Conservation (phyloP, 1,140 invertebrate genomes). For the Spodoptera frugiperda region DNA sequence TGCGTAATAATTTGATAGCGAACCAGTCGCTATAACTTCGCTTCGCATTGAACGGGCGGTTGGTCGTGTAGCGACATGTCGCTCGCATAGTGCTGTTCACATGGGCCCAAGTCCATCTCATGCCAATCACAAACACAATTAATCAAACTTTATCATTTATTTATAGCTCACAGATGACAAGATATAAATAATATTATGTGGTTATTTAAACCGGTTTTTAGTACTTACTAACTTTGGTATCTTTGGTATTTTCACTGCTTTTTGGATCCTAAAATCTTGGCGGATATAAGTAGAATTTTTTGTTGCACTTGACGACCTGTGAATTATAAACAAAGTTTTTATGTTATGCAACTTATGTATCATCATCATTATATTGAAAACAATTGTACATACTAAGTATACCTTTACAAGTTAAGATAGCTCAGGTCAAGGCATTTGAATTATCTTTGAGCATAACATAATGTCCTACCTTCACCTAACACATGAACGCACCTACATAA, state of each 20-base stretch:
- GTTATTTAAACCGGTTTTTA: background rate
- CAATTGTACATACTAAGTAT: too few relatives aligned
- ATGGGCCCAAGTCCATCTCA: constrained; percentile 12
- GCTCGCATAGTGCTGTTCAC: constrained; percentile 23
- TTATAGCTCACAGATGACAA: too few relatives aligned
- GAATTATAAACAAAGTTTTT: too few relatives aligned
- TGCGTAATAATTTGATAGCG: constrained; percentile 27
- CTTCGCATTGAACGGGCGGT: background rate
- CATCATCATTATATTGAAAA: too few relatives aligned
- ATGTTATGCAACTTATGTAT: too few relatives aligned
- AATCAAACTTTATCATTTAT: constrained; percentile 7
- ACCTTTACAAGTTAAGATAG: too few relatives aligned
- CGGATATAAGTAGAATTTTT: too few relatives aligned
- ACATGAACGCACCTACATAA: too few relatives aligned
- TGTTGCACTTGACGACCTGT: too few relatives aligned
- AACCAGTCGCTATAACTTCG: background rate
- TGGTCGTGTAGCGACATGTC: constrained; percentile 45
- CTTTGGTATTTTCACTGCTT: too few relatives aligned
- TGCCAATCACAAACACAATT: constrained; percentile 8
- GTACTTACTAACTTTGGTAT: too few relatives aligned
- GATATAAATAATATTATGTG: background rate
- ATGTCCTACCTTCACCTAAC: background rate
- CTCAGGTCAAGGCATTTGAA: background rate
- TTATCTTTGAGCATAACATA: background rate
- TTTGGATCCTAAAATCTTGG: too few relatives aligned